Evolutionary conservation across 2,888 invertebrate species (phyloP).

Genomic region (Atrina japonica): DNA sequence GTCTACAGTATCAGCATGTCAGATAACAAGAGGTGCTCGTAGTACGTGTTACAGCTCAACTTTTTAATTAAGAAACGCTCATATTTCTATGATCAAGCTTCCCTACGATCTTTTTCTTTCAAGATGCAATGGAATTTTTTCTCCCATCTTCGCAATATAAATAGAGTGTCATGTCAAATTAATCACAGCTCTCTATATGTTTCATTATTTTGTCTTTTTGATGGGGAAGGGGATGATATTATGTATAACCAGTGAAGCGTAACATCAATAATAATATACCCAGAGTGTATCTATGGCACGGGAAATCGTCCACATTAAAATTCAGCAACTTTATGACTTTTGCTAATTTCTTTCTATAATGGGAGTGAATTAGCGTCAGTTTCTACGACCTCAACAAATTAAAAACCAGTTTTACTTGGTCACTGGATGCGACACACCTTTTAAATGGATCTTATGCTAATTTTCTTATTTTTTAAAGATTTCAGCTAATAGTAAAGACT

Average conservation of each 20-base stretch:
- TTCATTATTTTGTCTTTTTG: conserved; percentile 27
- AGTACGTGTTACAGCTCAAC: neutral
- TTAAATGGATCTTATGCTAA: conserved; percentile 21
- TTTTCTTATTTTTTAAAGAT: neutral
- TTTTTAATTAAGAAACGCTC: conserved; percentile 15
- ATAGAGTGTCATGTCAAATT: conserved; percentile 28
- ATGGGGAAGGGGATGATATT: conserved; percentile 10
- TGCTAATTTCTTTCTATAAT: conserved; percentile 42
- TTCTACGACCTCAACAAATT: conserved; percentile 11
- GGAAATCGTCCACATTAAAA: conserved; percentile 37
- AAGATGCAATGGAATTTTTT: conserved; percentile 14
- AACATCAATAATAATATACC: conserved; percentile 23
- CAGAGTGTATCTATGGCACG: conserved; percentile 23
- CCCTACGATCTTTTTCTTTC: conserved; percentile 26
- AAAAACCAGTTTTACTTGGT: conserved; percentile 24
- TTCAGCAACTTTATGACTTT: conserved; percentile 44
- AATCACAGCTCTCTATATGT: conserved; percentile 22
- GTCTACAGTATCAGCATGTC: too few relatives aligned
- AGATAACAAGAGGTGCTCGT: too few relatives aligned
- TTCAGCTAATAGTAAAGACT: too few relatives aligned
- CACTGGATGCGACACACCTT: conserved; percentile 24
- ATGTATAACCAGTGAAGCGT: conserved; percentile 15
- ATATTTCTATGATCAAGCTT: conserved; percentile 19
- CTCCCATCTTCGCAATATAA: conserved; percentile 10
- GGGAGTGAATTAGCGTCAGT: conserved; percentile 35